phyloP scores from a whole-genome alignment of 2,888 invertebrate species.

The Linnaemya vulpina region DNA sequence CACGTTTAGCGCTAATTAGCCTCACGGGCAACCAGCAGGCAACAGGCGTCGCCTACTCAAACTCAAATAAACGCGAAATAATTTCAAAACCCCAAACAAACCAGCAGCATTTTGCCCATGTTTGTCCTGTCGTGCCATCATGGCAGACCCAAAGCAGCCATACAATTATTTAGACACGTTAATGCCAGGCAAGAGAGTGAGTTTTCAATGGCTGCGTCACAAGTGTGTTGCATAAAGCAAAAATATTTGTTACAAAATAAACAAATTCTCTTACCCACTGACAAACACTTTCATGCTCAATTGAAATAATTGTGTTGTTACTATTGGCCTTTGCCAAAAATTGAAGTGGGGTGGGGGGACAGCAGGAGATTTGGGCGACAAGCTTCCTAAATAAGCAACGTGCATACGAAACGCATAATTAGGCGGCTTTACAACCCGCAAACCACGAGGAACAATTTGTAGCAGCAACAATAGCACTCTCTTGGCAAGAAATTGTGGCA shows the following conservation, averaged over 20 bases:
- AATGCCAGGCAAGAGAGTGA: background rate
- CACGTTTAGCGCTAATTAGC: constrained; percentile 71
- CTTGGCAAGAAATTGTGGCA: constrained; percentile 36
- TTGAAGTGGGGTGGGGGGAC: constrained; percentile 25
- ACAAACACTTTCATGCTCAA: background rate
- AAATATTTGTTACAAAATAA: constrained; percentile 22
- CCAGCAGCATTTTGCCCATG: background rate
- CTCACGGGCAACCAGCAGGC: constrained; percentile 66
- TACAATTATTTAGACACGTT: constrained; percentile 31
- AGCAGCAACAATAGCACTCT: background rate
- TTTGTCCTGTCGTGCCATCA: background rate
- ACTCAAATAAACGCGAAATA: background rate
- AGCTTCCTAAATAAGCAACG: constrained; percentile 65
- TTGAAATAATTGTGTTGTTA: background rate
- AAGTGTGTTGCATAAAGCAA: constrained; percentile 40
- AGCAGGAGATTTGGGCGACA: constrained; percentile 48
- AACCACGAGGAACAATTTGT: background rate
- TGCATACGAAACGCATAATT: constrained; percentile 67
- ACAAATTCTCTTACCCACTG: background rate
- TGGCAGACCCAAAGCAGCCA: constrained; percentile 16
- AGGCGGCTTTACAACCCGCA: constrained; percentile 42
- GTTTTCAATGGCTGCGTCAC: constrained; percentile 11
- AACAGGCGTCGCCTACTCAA: constrained; percentile 12
- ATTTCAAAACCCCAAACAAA: constrained; percentile 20
- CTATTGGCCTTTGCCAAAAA: constrained; percentile 49